A percentile compares a stretch with the other conserved stretches of the same genome.
Evolutionary conservation across 2,888 invertebrate genomes (phyloP).

Genomic region (Pterostichus niger): DNA sequence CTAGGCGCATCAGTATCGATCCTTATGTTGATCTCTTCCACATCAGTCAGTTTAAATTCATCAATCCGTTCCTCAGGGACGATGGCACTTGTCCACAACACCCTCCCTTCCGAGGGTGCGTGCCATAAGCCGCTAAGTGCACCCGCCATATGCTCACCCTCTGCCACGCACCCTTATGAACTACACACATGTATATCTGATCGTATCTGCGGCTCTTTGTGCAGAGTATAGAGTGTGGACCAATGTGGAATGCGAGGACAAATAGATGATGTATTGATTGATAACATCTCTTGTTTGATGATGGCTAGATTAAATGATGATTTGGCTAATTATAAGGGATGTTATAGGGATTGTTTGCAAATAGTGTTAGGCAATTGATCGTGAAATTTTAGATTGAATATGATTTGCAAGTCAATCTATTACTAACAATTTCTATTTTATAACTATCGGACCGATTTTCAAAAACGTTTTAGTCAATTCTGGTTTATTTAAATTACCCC

Average conservation of each 20-base stretch:
- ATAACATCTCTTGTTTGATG: background rate
- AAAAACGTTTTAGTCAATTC: too few species aligned
- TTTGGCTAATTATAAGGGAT: slow-evolving; percentile 29
- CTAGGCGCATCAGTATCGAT: background rate
- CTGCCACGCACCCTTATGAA: slow-evolving; percentile 14
- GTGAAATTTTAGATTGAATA: too few species aligned
- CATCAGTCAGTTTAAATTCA: slow-evolving; percentile 54
- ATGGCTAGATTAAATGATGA: background rate
- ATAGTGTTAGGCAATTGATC: background rate
- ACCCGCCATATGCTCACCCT: slow-evolving; percentile 51
- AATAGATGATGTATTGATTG: background rate
- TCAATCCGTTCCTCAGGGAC: slow-evolving; percentile 47
- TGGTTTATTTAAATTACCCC: too few species aligned
- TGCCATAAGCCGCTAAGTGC: slow-evolving; percentile 65
- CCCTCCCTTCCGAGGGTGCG: slow-evolving; percentile 20
- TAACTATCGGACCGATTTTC: too few species aligned
- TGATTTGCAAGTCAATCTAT: too few species aligned
- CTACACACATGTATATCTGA: slow-evolving; percentile 37
- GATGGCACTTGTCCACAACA: slow-evolving; percentile 50
- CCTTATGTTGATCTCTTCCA: slow-evolving; percentile 21
- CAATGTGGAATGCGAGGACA: too few species aligned
- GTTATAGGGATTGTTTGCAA: slow-evolving; percentile 25
- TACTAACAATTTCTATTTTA: too few species aligned
- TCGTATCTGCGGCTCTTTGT: background rate
- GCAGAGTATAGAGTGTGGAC: background rate